Evolutionary conservation across 2,797 vertebrate genomes (phyloP).

Genomic region (Microchirus variegatus): DNA sequence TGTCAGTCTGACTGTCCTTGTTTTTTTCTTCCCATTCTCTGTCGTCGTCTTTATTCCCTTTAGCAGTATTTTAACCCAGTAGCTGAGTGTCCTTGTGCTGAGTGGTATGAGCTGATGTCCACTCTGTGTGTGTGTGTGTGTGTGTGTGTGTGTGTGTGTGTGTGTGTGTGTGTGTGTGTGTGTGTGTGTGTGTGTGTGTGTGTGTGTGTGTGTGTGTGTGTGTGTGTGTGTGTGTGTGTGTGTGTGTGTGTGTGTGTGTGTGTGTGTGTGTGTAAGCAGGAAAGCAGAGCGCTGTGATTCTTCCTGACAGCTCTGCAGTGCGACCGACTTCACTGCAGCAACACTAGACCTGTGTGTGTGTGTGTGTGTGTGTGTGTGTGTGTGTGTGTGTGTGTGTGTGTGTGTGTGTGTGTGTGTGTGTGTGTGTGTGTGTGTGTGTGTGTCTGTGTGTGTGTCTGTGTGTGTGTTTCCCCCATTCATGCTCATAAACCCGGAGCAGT

Average conservation of each 20-base stretch:
- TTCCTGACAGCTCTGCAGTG: constrained; percentile 60
- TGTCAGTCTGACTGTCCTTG: neutral
- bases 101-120: constrained; percentile 8
- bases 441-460: constrained; percentile 2
- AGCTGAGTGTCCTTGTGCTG: constrained; percentile 52
- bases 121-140: constrained; percentile 5
- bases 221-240: constrained; percentile 1
- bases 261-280: constrained; percentile 17
- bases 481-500: neutral
- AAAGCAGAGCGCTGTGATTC: constrained; percentile 40
- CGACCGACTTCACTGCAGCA: constrained; percentile 42
- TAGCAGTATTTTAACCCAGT: constrained; percentile 38
- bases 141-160: too few relatives aligned
- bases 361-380: constrained; percentile 7
- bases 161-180: too few relatives aligned
- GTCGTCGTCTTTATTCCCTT: constrained; percentile 14
- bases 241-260: constrained; percentile 19
- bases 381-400: constrained; percentile 3
- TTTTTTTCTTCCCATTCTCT: neutral
- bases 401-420: constrained; percentile 13
- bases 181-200: too few relatives aligned
- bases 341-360: constrained; percentile 4
- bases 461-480: constrained; percentile 1
- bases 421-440: constrained; percentile 7
- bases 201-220: too few relatives aligned